These are phyloP conservation scores for Phrynosoma blainvillii DNA, from an alignment of 2,113 vertebrate species.

Conservation along the genomic window DNA sequence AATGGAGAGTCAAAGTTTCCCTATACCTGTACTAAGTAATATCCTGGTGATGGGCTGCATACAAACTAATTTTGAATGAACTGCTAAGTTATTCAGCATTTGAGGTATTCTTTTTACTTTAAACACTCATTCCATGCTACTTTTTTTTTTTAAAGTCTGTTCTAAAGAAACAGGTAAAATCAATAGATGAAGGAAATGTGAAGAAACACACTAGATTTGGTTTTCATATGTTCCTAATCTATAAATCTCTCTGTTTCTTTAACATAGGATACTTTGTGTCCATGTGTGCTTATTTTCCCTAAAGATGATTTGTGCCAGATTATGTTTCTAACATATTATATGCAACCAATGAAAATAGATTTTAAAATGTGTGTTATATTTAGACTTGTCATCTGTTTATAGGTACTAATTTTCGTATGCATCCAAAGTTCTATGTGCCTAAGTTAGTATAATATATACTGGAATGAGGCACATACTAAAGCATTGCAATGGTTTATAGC, in stretches of 20 bases:
- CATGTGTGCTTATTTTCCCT: neutral
- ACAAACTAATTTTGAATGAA: neutral
- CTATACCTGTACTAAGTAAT: too few species aligned
- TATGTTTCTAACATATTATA: neutral
- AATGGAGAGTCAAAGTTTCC: too few species aligned
- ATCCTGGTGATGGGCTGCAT: neutral
- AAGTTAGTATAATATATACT: neutral
- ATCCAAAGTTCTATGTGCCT: neutral
- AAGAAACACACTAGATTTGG: neutral
- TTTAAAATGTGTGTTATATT: neutral
- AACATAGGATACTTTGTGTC: neutral
- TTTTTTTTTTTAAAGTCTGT: neutral
- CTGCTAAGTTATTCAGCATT: neutral
- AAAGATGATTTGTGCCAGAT: neutral
- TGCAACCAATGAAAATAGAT: neutral
- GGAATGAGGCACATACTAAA: neutral
- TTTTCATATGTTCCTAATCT: neutral
- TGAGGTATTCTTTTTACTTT: neutral
- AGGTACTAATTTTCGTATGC: neutral
- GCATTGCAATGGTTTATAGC: neutral
- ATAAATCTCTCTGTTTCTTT: neutral
- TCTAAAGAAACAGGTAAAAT: conserved; percentile 13
- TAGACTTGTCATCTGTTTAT: neutral
- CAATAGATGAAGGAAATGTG: neutral
- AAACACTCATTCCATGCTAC: neutral